A percentile compares a stretch with the other conserved stretches of the same genome.
phyloP scores from a whole-genome alignment of 2,113 vertebrate species.

The Gulo gulo region DNA sequence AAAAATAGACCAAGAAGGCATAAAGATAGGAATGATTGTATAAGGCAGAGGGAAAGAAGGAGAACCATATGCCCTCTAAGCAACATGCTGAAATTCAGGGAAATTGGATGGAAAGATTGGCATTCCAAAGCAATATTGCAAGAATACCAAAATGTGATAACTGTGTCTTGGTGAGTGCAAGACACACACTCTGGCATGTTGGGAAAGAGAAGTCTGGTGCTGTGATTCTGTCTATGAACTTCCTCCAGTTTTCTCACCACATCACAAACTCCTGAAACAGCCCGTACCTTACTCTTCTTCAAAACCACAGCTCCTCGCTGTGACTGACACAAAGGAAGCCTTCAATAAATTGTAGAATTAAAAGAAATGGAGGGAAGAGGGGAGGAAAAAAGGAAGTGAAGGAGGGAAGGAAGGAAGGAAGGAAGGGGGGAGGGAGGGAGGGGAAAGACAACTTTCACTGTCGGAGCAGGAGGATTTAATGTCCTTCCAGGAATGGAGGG shows the following conservation, averaged over 20 bases:
- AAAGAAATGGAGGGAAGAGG: background rate
- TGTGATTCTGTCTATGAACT: slow-evolving; percentile 1
- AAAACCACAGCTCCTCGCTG: background rate
- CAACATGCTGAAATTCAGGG: slow-evolving; percentile 34
- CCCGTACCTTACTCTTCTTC: background rate
- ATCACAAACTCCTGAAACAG: slow-evolving; percentile 25
- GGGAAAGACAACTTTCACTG: background rate
- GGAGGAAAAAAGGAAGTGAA: background rate
- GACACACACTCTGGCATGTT: slow-evolving; percentile 29
- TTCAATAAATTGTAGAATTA: background rate
- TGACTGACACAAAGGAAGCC: background rate
- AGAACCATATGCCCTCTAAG: slow-evolving; percentile 53
- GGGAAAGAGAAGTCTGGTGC: slow-evolving; percentile 14
- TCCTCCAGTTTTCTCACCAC: slow-evolving; percentile 16
- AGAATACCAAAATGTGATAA: slow-evolving; percentile 51
- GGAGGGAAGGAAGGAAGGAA: too few species aligned
- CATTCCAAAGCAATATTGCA: slow-evolving; percentile 41
- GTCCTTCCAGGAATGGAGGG: background rate
- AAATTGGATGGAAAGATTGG: slow-evolving; percentile 42
- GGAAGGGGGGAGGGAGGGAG: too few species aligned
- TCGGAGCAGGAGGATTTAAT: background rate
- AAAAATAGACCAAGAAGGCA: background rate
- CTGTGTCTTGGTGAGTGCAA: slow-evolving; percentile 42
- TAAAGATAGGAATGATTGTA: slow-evolving; percentile 44
- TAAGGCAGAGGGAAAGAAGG: background rate